Conservation (phyloP, 2,888 invertebrate genomes). For the Standfussiana lucernea region DNA sequence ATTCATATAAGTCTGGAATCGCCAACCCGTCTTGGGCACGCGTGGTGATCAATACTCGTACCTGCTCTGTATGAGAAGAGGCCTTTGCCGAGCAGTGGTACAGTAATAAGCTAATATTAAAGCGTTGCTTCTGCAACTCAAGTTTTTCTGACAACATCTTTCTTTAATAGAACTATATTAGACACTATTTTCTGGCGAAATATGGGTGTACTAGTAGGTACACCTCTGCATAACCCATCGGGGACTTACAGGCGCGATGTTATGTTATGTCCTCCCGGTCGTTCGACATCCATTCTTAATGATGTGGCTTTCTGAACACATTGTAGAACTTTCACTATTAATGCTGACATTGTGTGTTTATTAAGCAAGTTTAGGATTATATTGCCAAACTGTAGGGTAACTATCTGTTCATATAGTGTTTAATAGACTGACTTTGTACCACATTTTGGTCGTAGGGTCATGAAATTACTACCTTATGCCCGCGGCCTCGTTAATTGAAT, state of each 20-base stretch:
- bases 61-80: too few species aligned
- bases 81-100: too few species aligned
- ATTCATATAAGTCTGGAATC: too few species aligned
- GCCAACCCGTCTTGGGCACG: too few species aligned
- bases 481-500: neutral
- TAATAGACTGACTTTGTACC: neutral
- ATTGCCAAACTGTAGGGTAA: slow-evolving; percentile 15
- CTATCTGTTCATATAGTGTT: slow-evolving; percentile 12
- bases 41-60: too few species aligned
- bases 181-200: neutral
- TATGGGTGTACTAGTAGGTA: neutral
- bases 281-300: neutral
- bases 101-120: too few species aligned
- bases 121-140: too few species aligned
- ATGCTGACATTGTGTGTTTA: slow-evolving; percentile 22
- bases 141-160: too few species aligned
- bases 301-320: slow-evolving; percentile 8
- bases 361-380: slow-evolving; percentile 3
- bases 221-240: neutral
- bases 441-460: slow-evolving; percentile 7
- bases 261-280: neutral
- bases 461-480: neutral
- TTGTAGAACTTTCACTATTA: slow-evolving; percentile 32
- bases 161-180: neutral
- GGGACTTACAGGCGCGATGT: neutral